Base-by-base conservation (phyloP, 2,888 invertebrate genomes). In the Trilocha varians region DNA sequence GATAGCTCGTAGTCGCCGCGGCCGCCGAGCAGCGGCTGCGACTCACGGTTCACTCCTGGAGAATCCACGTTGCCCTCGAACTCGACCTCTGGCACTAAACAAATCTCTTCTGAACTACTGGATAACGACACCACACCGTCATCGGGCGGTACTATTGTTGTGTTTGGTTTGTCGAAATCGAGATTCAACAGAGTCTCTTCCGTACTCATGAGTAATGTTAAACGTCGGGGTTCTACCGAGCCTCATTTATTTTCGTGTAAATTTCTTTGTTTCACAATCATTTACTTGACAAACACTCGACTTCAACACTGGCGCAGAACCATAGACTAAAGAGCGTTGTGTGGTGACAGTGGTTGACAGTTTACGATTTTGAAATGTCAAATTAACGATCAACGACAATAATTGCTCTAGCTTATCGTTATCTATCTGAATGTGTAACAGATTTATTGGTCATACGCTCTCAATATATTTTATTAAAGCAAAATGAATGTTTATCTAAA, bases 1-100 rank as follows among this genome's bases (percentile, higher is more conserved):
- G 93, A 90, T 57, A 93, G 92, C 56, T 91, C 87, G 63, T 85
- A 82, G 65, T 92, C 92, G 73, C 90, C 90, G 73, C 91, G 91
- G 85, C 93, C 93, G 82, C 95, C 94, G 41, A 98, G 89, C 55
- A 98, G 91, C 73, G 97, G 97, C 87, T 97, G 97, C 84, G 94
- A 95, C 89, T 98, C 98, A 69, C 96, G 90, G 84, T 93, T 94
- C 49, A 91, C 89, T 50, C 93, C 91, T 70, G 93, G 90, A 40
- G 93, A 92, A 90, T 94, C 94, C 91, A 93, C 91, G 87, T 90
- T 90, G 82, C 91, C 89, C 82, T 92, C 93, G 78, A 94, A 95
- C 54, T 90, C 90, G 58, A 95, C 91, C 82, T 95, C 95, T 56
- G 95, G 95, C 62, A 94, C 90, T 74, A 92, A 85, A 75, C 90